These are phyloP conservation scores for Noturus placidus DNA, from an alignment of 2,113 vertebrate species.

Conservation along the genomic window DNA sequence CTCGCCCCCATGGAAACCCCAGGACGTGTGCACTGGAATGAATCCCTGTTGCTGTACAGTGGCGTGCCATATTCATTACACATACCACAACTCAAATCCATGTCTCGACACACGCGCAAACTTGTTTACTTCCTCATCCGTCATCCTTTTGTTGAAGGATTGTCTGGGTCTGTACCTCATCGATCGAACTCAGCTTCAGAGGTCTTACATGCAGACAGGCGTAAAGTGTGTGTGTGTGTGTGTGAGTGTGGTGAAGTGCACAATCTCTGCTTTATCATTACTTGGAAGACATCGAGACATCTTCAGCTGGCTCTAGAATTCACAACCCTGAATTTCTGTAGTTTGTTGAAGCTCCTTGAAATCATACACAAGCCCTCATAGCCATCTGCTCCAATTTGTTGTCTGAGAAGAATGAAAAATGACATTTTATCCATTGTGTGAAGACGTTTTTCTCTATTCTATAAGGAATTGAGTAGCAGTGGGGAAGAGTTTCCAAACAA, in stretches of 20 bases:
- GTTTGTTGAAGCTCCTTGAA: background rate
- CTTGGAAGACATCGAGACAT: background rate
- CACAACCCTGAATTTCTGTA: background rate
- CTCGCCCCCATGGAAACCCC: background rate
- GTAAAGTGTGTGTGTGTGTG: background rate
- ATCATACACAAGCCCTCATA: slow-evolving; percentile 1
- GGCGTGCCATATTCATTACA: background rate
- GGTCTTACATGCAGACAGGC: slow-evolving; percentile 18
- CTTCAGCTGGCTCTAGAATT: background rate
- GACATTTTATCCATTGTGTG: background rate
- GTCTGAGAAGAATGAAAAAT: background rate
- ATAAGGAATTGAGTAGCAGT: background rate
- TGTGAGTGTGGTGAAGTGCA: background rate
- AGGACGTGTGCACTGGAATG: background rate
- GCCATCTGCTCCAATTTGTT: background rate
- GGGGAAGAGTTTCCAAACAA: background rate
- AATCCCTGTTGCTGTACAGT: background rate
- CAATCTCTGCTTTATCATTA: background rate
- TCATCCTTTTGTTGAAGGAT: slow-evolving; percentile 19
- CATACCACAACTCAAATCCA: slow-evolving; percentile 22
- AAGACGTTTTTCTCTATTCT: background rate
- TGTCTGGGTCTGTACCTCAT: slow-evolving; percentile 25
- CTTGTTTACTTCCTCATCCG: slow-evolving; percentile 38
- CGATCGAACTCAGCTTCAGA: slow-evolving; percentile 32
- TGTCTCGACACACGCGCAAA: slow-evolving; percentile 13